phyloP scores from a whole-genome alignment of 2,797 vertebrate genomes.

The Acrocephalus scirpaceus region DNA sequence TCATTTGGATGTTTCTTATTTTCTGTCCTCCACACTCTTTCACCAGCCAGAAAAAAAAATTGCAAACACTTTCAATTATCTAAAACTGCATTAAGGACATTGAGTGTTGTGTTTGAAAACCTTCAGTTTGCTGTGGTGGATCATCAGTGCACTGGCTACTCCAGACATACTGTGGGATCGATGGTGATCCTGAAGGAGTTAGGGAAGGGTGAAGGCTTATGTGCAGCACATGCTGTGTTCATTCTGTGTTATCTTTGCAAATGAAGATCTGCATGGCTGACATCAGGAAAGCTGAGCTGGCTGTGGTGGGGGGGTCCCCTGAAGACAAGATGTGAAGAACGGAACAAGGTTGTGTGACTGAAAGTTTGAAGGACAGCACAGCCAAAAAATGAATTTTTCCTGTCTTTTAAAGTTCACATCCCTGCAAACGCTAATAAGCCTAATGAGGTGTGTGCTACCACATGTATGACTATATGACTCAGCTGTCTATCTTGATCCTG shows the following conservation, averaged over 20 bases:
- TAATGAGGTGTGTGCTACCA: not conserved
- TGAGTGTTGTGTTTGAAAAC: not conserved
- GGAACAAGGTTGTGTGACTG: rapidly evolving
- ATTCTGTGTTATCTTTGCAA: not conserved
- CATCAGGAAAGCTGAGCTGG: not conserved
- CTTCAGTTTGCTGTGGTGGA: not conserved
- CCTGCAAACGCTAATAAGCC: not conserved
- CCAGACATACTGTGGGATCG: not conserved
- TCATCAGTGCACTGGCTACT: not conserved
- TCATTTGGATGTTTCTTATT: not conserved
- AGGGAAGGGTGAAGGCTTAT: not conserved
- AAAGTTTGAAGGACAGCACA: not conserved
- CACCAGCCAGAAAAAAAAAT: not conserved
- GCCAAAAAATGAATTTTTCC: not conserved
- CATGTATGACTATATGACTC: not conserved
- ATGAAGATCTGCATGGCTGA: not conserved
- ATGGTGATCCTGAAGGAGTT: not conserved
- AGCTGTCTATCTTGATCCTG: not conserved
- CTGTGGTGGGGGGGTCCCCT: not conserved
- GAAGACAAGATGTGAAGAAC: not conserved
- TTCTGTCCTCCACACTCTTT: not conserved
- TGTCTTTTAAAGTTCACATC: not conserved
- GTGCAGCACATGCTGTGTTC: too few relatives aligned
- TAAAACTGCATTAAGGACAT: not conserved
- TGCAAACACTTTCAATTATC: not conserved